Percentiles rank a stretch among this genome's conserved stretches.
These are phyloP conservation scores for cat (Felis catus) DNA, from an alignment of 2,113 vertebrate genomes.

Conservation along the genomic window DNA sequence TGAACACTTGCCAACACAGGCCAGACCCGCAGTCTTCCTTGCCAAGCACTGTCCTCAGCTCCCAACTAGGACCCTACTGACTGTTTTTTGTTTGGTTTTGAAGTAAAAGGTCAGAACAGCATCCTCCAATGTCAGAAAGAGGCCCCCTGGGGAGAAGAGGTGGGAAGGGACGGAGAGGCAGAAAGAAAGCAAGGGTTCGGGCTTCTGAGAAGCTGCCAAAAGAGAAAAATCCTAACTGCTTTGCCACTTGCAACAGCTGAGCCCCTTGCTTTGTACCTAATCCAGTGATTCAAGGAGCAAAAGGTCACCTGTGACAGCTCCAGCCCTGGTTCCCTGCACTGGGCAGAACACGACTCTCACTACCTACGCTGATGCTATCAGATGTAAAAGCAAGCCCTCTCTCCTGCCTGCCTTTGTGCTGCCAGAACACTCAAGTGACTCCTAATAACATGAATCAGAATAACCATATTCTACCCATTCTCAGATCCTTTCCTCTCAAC, in stretches of 20 bases:
- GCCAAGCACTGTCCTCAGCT: background rate
- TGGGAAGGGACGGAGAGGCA: background rate
- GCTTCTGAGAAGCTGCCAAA: background rate
- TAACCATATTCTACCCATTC: background rate
- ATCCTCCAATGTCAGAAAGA: background rate
- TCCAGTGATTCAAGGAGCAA: background rate
- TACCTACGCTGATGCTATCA: background rate
- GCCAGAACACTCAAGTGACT: background rate
- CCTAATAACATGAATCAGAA: background rate
- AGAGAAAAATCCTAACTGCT: background rate
- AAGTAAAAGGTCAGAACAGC: background rate
- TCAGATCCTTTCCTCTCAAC: background rate
- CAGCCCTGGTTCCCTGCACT: background rate
- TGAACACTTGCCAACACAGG: background rate
- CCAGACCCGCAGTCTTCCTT: background rate
- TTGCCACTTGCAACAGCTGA: background rate
- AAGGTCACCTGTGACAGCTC: background rate
- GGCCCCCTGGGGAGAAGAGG: background rate
- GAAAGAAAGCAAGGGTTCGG: background rate
- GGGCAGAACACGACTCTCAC: background rate
- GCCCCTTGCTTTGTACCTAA: background rate
- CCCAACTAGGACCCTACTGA: background rate
- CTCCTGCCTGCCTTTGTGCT: background rate
- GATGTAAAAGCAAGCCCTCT: background rate
- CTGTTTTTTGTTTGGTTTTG: background rate